Evolutionary conservation across 2,888 invertebrate species (phyloP), one percentile per base, ranked within the genome.

Genomic region (Morpho helenor): DNA sequence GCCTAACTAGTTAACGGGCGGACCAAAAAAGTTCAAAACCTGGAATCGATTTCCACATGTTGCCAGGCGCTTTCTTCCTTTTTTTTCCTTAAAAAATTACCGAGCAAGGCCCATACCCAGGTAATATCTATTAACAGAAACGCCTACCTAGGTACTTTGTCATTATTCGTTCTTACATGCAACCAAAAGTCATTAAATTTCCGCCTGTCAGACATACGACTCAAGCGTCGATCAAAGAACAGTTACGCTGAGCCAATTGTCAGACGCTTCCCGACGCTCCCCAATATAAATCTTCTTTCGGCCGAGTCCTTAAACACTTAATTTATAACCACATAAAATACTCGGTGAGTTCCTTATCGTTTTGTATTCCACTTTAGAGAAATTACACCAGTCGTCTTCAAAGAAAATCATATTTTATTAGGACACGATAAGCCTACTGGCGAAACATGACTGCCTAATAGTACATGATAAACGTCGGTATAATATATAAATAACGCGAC

Each of bases 271-370:
- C 8, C 44, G 52, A 44, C 52, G 39, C n/a, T 39, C 7, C 31
- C 9, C 65, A 67, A 67, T 70, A 75, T 74, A 76, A 75, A 75
- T 74, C 72, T 73, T 70, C 66, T 66, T 68, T 57, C 63, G 60
- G 61, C 63, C 66, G 64, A 61, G 65, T 68, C 66, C 58, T 49
- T 51, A 61, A 61, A 54, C 59, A 42, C 61, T 68, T 72, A 72
- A 76, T 74, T 73, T 75, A 74, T 72, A 66, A 66, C 68, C 65
- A 66, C 57, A 68, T 68, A 70, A 72, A 68, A 63, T 62, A 63
- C 31, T 43, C 41, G 7, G 3, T 23, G 23, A 41, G 22, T 51
- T 43, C 51, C 23, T 23, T 22, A 22, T 51, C 51, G 42, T 51
- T 43, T 51, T 51, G 51, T 31, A 7, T 9, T 23, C 23, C 51